Conservation (phyloP, 2,797 vertebrate genomes). For the Leptodactylus fallax region DNA sequence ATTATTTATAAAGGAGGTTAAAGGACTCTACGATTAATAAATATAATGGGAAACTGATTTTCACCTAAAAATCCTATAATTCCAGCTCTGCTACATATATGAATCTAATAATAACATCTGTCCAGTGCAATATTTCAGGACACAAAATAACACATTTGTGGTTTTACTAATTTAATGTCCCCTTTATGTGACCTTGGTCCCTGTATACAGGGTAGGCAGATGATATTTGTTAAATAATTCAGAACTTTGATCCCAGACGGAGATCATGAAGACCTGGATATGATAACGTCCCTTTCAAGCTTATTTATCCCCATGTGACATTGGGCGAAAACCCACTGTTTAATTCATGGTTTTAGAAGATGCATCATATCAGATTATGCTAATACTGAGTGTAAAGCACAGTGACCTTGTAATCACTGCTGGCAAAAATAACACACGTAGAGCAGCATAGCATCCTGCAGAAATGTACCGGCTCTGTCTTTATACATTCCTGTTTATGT, state of each 20-base stretch:
- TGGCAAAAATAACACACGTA: neutral
- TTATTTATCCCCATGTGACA: conserved; percentile 8
- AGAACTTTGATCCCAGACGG: neutral
- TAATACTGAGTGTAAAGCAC: conserved; percentile 5
- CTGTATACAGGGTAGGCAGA: neutral
- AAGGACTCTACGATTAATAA: too few species aligned
- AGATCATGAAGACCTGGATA: neutral
- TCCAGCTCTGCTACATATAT: neutral
- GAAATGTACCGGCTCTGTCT: neutral
- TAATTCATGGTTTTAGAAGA: neutral
- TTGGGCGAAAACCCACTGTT: neutral
- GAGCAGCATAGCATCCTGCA: neutral
- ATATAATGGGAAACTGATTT: too few species aligned
- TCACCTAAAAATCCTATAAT: neutral
- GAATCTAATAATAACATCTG: neutral
- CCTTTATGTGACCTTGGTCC: neutral
- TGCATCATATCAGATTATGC: conserved; percentile 24
- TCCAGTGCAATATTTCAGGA: neutral
- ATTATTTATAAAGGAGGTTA: too few species aligned
- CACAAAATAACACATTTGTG: neutral
- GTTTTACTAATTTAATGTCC: neutral
- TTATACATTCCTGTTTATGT: neutral
- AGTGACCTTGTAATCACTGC: conserved; percentile 25
- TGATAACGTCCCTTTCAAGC: neutral
- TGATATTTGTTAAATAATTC: neutral